A percentile compares a stretch with the other conserved stretches of the same genome.
Evolutionary conservation across 1,140 invertebrate species (phyloP).

Genomic region (Caerostris extrusa): DNA sequence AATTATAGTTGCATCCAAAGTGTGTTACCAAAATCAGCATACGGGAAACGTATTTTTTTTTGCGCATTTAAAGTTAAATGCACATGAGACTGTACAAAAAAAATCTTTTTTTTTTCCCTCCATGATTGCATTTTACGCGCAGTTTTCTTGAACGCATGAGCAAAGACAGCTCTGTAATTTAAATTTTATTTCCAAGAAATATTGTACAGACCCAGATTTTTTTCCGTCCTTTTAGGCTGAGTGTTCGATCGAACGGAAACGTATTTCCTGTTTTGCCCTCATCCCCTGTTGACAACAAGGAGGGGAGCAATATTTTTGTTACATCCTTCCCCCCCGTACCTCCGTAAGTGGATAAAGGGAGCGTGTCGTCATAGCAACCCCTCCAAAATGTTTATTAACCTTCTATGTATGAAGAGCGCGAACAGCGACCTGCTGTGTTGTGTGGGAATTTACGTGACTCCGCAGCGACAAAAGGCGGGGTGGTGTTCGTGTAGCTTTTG

Average conservation of each 20-base stretch:
- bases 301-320: not conserved
- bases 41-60: too few species aligned
- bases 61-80: too few species aligned
- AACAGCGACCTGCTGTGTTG: not conserved
- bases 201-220: not conserved
- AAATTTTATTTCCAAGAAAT: too few species aligned
- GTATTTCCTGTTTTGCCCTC: not conserved
- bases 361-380: not conserved
- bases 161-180: too few species aligned
- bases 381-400: slow-evolving; percentile 26
- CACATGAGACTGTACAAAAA: too few species aligned
- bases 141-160: too few species aligned
- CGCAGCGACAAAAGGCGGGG: not conserved
- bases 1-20: too few species aligned
- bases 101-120: too few species aligned
- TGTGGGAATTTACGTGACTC: not conserved
- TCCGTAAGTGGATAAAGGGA: not conserved
- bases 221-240: not conserved
- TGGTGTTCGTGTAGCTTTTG: not conserved
- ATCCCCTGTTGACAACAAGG: not conserved
- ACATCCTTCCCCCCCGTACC: not conserved
- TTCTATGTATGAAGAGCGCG: not conserved
- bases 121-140: too few species aligned
- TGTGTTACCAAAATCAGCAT: too few species aligned
- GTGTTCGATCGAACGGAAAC: not conserved